phyloP scores from a whole-genome alignment of 2,113 vertebrate genomes.

The Tyto alba region DNA sequence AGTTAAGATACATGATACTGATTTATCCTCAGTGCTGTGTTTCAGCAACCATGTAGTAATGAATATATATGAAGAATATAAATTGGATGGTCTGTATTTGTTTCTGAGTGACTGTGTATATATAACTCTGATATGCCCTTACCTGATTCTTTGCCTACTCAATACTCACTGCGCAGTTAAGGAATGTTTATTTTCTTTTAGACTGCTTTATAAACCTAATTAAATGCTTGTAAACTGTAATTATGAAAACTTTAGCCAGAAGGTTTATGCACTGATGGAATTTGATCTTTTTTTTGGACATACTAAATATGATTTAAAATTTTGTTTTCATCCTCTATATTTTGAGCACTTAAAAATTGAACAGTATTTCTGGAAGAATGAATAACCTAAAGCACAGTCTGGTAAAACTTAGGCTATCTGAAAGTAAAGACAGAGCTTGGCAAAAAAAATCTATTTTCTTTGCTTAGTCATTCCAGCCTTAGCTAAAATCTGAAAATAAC shows the following conservation, averaged over 20 bases:
- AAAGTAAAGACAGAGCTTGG: background rate
- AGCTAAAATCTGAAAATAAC: background rate
- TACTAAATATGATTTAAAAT: background rate
- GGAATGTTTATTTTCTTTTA: background rate
- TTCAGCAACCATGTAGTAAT: background rate
- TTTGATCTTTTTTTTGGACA: background rate
- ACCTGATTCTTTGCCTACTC: background rate
- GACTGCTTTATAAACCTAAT: background rate
- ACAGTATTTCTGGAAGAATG: background rate
- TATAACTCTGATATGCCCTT: background rate
- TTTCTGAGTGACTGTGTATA: background rate
- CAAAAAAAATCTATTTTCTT: background rate
- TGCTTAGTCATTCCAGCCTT: background rate
- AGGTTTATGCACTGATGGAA: background rate
- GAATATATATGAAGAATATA: background rate
- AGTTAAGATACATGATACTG: background rate
- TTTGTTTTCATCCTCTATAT: background rate
- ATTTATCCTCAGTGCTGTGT: background rate
- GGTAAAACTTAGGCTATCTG: background rate
- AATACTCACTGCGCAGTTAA: background rate
- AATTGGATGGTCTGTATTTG: background rate
- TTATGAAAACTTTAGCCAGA: background rate
- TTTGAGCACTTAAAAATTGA: background rate
- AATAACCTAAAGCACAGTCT: background rate
- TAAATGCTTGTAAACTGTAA: background rate